Evolutionary conservation across 2,888 invertebrate genomes (phyloP), one percentile per base, ranked within the genome.

Genomic region (Myathropa florea): DNA sequence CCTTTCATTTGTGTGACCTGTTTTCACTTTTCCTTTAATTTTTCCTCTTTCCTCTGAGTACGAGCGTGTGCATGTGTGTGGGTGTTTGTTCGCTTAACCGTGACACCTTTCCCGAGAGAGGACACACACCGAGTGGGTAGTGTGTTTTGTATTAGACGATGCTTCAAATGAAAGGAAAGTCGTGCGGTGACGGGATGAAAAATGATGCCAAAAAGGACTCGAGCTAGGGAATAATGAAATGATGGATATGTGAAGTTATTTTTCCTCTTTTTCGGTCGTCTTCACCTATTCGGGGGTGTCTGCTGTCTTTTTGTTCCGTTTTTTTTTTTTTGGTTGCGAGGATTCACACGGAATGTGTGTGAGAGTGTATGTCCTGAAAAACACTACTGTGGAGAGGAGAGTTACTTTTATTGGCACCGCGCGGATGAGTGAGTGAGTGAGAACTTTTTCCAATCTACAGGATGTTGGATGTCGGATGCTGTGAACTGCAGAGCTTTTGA

Each of bases 401-500:
- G 85, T 82, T 68, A 76, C 83, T 75, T 68, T 59, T 76, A 60
- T 71, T 76, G 81, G 80, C 46, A 46, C 70, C 73, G 68, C 80
- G 83, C 70, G 72, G 77, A 88, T 82, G 82, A 86, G 79, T 82
- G 73, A 81, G 82, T 88, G 88, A 80, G 73, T 77, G 65, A 33
- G 18, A 67, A 30, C 70, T 87, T 70, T 46, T 46, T 18, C 39
- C 78, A 73, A 60, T 84, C 88, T 78, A 83, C 46, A 55, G 61
- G 70, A 86, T 78, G 75, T 83, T 55, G 78, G 78, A 86, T 78
- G 75, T 83, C 55, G 83, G 86, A 86, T 82, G 86, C 82, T 86
- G 86, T 75, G 53, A 61, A 80, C 64, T 63, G 71, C 65, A 3
- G 10, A 39, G 78, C 83, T 86, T 86, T 81, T 68, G 10, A 0